These are phyloP conservation scores for Listronotus oregonensis DNA, from an alignment of 1,140 invertebrate species.

Conservation along the genomic window DNA sequence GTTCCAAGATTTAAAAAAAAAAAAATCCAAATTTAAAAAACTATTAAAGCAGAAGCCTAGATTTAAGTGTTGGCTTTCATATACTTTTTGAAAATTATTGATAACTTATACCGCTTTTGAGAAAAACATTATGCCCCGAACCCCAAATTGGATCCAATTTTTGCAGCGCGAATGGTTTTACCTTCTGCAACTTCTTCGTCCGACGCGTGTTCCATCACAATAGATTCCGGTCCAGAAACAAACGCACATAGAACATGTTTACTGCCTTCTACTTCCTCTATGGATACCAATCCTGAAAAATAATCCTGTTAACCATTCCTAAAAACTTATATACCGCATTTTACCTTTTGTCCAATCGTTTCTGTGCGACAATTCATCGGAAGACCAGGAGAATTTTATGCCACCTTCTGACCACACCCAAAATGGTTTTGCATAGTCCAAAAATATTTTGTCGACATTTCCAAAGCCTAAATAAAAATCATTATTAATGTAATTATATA, in stretches of 20 bases:
- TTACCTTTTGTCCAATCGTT: constrained; percentile 69
- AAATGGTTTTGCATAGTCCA: constrained; percentile 76
- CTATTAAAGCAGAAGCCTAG: too few species aligned
- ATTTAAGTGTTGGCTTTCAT: too few species aligned
- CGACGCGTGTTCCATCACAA: constrained; percentile 73
- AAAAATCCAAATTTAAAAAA: too few species aligned
- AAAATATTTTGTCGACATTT: too few species aligned
- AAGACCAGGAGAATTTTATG: constrained; percentile 63
- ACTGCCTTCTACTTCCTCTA: constrained; percentile 70
- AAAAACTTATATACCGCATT: background rate
- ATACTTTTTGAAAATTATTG: too few species aligned
- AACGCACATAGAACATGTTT: constrained; percentile 70
- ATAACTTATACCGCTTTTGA: too few species aligned
- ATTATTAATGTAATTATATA: too few species aligned
- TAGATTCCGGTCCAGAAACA: constrained; percentile 73
- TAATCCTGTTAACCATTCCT: background rate
- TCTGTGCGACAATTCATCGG: constrained; percentile 63
- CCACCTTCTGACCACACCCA: constrained; percentile 69
- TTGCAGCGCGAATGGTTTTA: too few species aligned
- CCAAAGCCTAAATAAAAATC: too few species aligned
- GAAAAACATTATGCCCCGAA: too few species aligned
- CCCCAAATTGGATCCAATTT: too few species aligned
- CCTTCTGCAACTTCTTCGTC: constrained; percentile 74
- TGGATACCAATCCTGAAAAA: constrained; percentile 41
- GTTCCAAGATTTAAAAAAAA: too few species aligned